Evolutionary conservation across 2,113 vertebrate species (phyloP).

Genomic region (Bufo gargarizans): DNA sequence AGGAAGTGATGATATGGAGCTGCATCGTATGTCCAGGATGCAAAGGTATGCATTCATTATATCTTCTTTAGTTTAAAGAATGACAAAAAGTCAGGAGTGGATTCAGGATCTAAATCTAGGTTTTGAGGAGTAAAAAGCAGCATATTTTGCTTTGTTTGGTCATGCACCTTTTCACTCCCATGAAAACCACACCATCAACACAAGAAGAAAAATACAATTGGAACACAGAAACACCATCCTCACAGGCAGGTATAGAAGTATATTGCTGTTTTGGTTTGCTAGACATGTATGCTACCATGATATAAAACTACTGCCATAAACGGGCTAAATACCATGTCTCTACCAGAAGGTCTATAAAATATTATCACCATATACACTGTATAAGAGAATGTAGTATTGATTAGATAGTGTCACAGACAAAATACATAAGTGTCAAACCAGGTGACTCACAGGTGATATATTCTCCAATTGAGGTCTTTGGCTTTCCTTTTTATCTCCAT

Average conservation of each 20-base stretch:
- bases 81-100: neutral
- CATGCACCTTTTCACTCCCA: too few species aligned
- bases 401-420: neutral
- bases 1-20: conserved; percentile 94
- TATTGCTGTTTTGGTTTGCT: too few species aligned
- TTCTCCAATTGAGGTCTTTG: neutral
- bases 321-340: too few species aligned
- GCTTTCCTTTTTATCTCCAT: neutral
- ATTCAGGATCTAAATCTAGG: neutral
- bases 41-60: conserved; percentile 78
- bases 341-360: too few species aligned
- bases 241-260: too few species aligned
- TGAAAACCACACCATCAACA: too few species aligned
- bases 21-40: conserved; percentile 87
- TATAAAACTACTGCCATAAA: too few species aligned
- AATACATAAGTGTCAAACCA: neutral
- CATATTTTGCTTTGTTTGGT: too few species aligned
- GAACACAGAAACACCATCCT: too few species aligned
- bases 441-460: neutral
- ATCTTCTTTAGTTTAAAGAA: neutral
- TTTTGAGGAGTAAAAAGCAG: neutral
- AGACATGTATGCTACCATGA: too few species aligned
- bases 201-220: too few species aligned
- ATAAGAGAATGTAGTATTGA: neutral
- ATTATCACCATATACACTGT: neutral